A percentile compares a stretch with the other conserved stretches of the same genome.
phyloP scores from a whole-genome alignment of 2,113 vertebrate genomes.

The human (Homo sapiens) region DNA sequence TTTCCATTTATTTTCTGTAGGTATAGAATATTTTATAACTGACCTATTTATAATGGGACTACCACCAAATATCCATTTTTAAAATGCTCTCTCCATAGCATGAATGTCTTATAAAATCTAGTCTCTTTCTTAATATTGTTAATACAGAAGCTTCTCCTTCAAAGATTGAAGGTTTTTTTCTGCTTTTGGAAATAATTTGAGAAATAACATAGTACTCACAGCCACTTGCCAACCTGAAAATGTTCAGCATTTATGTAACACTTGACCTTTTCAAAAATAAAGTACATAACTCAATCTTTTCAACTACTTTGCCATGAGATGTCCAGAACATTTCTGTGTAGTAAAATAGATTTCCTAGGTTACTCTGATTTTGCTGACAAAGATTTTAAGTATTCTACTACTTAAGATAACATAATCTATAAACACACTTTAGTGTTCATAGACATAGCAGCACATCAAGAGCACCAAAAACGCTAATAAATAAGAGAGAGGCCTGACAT shows the following conservation, averaged over 20 bases:
- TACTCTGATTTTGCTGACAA: background rate
- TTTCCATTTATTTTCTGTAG: background rate
- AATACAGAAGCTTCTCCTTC: background rate
- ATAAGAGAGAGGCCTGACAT: background rate
- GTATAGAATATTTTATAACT: background rate
- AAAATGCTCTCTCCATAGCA: background rate
- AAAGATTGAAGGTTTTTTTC: background rate
- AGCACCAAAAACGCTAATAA: background rate
- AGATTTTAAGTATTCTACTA: background rate
- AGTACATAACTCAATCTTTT: background rate
- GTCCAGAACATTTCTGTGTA: background rate
- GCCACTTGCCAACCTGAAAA: background rate
- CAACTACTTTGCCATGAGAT: background rate
- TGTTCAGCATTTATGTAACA: background rate
- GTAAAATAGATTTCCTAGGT: background rate
- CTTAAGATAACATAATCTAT: background rate
- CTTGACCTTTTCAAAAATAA: background rate
- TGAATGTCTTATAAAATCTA: background rate
- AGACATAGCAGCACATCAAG: background rate
- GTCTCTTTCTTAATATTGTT: background rate
- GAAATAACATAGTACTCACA: background rate
- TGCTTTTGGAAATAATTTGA: conserved; percentile 17
- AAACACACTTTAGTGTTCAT: background rate
- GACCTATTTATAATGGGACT: background rate
- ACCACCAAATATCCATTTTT: background rate